Base-by-base conservation (phyloP, 1,140 invertebrate species). In the Penaeus vannamei region DNA sequence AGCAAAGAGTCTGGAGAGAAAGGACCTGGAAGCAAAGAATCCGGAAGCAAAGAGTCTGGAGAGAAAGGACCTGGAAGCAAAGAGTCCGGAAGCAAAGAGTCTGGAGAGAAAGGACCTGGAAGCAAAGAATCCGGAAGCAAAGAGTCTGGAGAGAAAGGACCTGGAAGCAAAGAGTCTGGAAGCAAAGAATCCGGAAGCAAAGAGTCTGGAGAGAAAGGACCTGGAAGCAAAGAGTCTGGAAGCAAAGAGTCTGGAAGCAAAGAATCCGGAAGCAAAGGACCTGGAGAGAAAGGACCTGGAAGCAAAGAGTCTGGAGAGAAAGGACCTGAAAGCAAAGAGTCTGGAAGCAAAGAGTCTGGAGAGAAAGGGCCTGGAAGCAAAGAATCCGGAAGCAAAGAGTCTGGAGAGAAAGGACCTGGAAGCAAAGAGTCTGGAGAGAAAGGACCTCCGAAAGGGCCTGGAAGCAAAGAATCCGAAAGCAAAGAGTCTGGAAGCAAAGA, bases 321-420 rank as follows among this genome's bases (percentile, higher is more conserved):
- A 20, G 23, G 17, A 53, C 17, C 53, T 14, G 14, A 12, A 17
- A 86, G 72, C 22, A 77, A 76, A 32, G 53, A 86, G 26, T 86
- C 84, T 26, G 72, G 53, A 86, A 86, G 53, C 83, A 84, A 66
- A 26, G 83, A 84, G 61, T 84, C 61, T n/a, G n/a, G n/a, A n/a
- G n/a, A n/a, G n/a, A n/a, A n/a, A n/a, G n/a, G n/a, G n/a, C 53
- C 10, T n/a, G n/a, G 53, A 12, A 53, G 61, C 83, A 84, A 84
- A 20, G 83, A 64, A 10, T 69, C 83, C 0, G 83, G 83, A n/a
- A 83, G 59, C 20, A 64, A 42, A 29, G 60, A 83, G 19, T 64
- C 83, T 32, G 83, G 83, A 26, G 69, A 62, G 29, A 84, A 84
- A n/a, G 83, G 42, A 14, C 42, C 83, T 2, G 83, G 83, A n/a